Conservation (phyloP, 2,888 invertebrate species). For the Mesochorus sp. region DNA sequence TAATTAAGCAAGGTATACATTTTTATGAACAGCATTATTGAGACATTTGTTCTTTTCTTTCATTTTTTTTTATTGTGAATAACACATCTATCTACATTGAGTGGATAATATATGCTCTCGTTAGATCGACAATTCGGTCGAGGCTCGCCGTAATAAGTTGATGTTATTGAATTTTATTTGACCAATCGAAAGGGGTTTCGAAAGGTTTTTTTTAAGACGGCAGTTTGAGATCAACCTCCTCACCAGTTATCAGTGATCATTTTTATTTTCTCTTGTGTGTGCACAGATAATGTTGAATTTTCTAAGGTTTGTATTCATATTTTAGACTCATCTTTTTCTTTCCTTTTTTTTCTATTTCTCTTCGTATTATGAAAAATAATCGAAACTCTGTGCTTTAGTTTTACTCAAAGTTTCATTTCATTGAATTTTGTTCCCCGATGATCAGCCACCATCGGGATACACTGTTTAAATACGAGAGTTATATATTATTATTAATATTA, state of each 20-base stretch:
- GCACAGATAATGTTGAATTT: conserved; percentile 57
- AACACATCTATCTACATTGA: conserved; percentile 66
- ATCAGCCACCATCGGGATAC: conserved; percentile 25
- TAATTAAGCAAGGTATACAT: conserved; percentile 29
- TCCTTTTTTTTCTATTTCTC: conserved; percentile 15
- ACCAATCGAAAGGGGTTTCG: conserved; percentile 27
- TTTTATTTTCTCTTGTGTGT: conserved; percentile 35
- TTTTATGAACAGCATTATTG: conserved; percentile 28
- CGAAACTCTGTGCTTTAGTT: conserved; percentile 52
- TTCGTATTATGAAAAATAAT: conserved; percentile 63
- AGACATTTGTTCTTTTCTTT: conserved; percentile 11
- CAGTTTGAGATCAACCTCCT: conserved; percentile 69
- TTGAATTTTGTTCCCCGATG: conserved; percentile 26
- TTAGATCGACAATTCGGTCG: conserved; percentile 55
- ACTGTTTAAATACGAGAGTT: conserved; percentile 35
- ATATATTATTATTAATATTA: conserved; percentile 29
- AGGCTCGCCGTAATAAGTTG: conserved; percentile 34
- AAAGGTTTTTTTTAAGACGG: conserved; percentile 49
- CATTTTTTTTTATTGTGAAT: conserved; percentile 61
- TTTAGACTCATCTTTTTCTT: conserved; percentile 29
- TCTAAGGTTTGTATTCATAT: conserved; percentile 33
- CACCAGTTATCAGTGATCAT: conserved; percentile 48
- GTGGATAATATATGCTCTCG: conserved; percentile 64
- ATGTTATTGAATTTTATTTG: conserved; percentile 23
- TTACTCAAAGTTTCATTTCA: conserved; percentile 36